Evolutionary conservation across 2,113 vertebrate species (phyloP).

Genomic region (Lasiurus cinereus): DNA sequence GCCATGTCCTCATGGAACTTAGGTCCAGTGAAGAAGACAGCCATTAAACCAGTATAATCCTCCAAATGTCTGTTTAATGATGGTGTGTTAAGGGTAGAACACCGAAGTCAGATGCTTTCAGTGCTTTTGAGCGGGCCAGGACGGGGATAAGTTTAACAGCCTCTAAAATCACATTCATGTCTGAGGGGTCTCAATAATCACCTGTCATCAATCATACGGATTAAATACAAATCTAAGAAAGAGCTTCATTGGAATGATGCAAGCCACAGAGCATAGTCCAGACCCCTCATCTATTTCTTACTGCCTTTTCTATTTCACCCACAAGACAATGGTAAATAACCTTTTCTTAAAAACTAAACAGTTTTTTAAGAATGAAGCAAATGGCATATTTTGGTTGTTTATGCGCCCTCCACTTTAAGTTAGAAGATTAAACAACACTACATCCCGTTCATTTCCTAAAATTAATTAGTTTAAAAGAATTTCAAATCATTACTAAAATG

Average conservation of each 20-base stretch:
- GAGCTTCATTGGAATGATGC: neutral
- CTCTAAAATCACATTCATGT: neutral
- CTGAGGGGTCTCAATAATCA: neutral
- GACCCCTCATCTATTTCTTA: neutral
- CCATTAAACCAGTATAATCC: neutral
- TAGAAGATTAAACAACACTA: constrained; percentile 45
- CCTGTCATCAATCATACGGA: neutral
- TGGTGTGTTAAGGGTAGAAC: neutral
- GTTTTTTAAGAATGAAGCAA: constrained; percentile 56
- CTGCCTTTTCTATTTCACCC: neutral
- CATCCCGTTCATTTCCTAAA: constrained; percentile 52
- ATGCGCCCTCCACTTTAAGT: neutral
- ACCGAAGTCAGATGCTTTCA: neutral
- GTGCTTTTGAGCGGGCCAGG: neutral
- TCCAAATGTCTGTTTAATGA: neutral
- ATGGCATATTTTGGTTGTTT: constrained; percentile 5
- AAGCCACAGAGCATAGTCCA: neutral
- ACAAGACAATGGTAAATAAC: neutral
- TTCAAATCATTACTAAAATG: constrained; percentile 56
- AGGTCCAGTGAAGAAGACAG: neutral
- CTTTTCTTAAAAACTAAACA: constrained; percentile 26
- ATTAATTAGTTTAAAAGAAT: constrained; percentile 50
- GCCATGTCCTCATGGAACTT: neutral
- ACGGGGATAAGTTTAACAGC: neutral
- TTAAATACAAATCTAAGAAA: neutral